Percentiles rank a stretch among this genome's conserved stretches.
These are phyloP conservation scores for Siniperca chuatsi DNA, from an alignment of 2,113 vertebrate species.

Conservation along the genomic window DNA sequence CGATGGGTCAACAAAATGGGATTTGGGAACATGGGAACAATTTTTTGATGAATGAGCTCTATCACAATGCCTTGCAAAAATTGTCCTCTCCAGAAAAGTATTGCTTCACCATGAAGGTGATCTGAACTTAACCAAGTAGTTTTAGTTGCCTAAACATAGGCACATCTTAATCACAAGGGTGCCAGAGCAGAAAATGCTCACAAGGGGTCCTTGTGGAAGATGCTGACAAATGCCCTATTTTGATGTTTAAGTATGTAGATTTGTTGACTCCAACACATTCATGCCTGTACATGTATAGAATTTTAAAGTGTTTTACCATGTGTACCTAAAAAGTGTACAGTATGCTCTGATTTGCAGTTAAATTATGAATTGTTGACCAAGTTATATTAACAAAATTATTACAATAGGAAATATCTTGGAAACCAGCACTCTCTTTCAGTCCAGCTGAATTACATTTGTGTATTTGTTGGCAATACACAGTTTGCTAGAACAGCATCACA, in stretches of 20 bases:
- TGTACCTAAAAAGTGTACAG: not conserved
- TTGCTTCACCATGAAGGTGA: conserved; percentile 61
- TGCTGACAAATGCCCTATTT: conserved; percentile 42
- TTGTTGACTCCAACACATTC: not conserved
- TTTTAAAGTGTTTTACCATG: not conserved
- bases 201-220: conserved; percentile 43
- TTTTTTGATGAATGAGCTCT: conserved; percentile 35
- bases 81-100: conserved; percentile 13
- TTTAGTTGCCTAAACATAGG: conserved; percentile 61
- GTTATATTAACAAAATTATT: not conserved
- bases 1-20: not conserved
- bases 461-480: not conserved
- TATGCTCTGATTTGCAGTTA: not conserved
- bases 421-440: not conserved
- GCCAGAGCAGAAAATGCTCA: conserved; percentile 64
- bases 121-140: conserved; percentile 41
- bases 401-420: not conserved
- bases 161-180: conserved; percentile 59
- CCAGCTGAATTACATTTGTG: not conserved
- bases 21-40: not conserved
- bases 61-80: conserved; percentile 21
- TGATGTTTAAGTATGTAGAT: conserved; percentile 17
- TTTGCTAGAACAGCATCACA: not conserved
- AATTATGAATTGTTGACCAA: not conserved
- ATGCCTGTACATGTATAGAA: not conserved